Evolutionary conservation across 2,113 vertebrate genomes (phyloP), one percentile per base, ranked within the genome.

Genomic region (Penelope pileata): DNA sequence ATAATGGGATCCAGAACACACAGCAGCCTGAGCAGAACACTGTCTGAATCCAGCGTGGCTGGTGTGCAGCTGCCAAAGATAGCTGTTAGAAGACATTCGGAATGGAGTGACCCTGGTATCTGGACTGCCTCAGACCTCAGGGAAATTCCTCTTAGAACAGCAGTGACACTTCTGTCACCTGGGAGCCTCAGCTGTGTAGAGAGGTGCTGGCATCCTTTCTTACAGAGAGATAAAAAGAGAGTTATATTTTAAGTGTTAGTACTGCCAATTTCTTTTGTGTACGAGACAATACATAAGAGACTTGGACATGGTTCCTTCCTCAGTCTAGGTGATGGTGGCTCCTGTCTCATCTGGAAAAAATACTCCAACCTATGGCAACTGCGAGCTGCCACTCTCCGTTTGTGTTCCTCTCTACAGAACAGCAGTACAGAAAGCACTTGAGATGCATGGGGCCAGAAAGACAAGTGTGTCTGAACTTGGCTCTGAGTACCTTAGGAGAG

Each of bases 1-100:
- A 27, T 93, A 94, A 95, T 77, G 83, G 88, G 76, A 94, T 93
- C 79, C 95, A 96, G 92, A 93, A 90, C 45, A 48, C 69, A 68
- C 72, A 91, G 45, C 45, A 77, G 79, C 68, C 63, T 94, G 88
- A 86, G 51, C 63, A 87, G 51, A 83, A n/a, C 40, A 45, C 36
- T 60, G 54, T 13, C 58, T 22, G 36, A 94, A 72, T 64, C 78
- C 70, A 56, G 50, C 10, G 3, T 26, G 48, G 40, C 27, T 63
- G 90, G 79, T 29, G 30, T 4, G 2, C 4, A 10, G 59, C 88
- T 94, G 67, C 78, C 58, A 27, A 58, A 85, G 16, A 63, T 75
- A 10, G 42, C 38, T 8, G 2, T 12, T 3, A n/a, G 64, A 50
- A 77, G 56, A 36, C 11, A 13, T 62, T 69, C 59, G 54, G 72